phyloP scores from a whole-genome alignment of 2,888 invertebrate genomes.

The Hydroisotoma schaefferi region DNA sequence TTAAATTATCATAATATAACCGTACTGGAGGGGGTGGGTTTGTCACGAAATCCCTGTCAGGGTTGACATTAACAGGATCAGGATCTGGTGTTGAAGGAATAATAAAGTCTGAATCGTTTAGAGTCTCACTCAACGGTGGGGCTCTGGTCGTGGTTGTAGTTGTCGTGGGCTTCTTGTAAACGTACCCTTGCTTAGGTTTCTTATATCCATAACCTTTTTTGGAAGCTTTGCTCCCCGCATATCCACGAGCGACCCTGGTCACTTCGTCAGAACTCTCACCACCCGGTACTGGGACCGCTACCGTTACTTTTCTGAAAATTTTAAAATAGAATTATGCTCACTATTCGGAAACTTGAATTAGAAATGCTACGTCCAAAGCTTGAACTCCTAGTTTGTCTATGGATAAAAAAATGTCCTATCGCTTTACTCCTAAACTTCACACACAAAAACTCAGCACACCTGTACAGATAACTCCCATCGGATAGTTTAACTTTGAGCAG shows the following conservation, averaged over 20 bases:
- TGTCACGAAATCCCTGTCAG: not conserved
- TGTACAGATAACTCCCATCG: conserved; percentile 39
- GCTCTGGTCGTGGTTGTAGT: conserved; percentile 21
- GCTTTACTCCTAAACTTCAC: not conserved
- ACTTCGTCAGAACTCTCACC: not conserved
- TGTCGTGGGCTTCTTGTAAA: conserved; percentile 14
- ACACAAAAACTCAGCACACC: conserved; percentile 13
- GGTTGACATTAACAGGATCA: not conserved
- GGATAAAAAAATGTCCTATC: not conserved
- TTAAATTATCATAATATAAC: no score
- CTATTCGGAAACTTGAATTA: no score
- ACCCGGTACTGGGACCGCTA: not conserved
- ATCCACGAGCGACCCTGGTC: conserved; percentile 9
- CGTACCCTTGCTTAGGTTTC: conserved; percentile 14
- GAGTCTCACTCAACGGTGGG: conserved; percentile 12
- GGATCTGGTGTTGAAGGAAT: conserved; percentile 5
- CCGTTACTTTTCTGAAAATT: not conserved
- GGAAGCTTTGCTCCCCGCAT: conserved; percentile 10
- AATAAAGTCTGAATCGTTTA: conserved; percentile 19
- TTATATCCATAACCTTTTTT: conserved; percentile 14
- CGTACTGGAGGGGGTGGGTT: not conserved
- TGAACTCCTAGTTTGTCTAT: no score
- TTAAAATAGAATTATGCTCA: no score
- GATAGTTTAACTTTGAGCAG: conserved; percentile 31
- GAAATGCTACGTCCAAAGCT: no score